Base-by-base conservation (phyloP, 1,140 invertebrate species). In the Neodiprion lecontei region DNA sequence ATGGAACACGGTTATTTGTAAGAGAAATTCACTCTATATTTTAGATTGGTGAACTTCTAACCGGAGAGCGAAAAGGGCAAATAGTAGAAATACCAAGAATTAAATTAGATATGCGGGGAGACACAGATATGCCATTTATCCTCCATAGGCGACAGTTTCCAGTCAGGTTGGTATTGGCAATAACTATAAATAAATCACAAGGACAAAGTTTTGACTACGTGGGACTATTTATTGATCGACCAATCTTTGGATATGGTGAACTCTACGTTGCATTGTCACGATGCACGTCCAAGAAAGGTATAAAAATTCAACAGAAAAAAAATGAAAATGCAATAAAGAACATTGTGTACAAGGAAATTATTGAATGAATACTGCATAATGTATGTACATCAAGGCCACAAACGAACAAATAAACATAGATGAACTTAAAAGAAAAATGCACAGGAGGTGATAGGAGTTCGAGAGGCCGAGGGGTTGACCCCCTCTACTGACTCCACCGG, bases 161-260 rank as follows among this genome's bases (percentile, higher is more conserved):
- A 23, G 67, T 91, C 1, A 78, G 85, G 75, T 73, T 88, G 7
- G 79, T 82, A 9, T 91, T 90, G 80, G 85, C 88, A 47, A 90
- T 90, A 81, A 89, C 89, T 1, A 89, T 91, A 9, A 91, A 91
- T 78, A 91, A 91, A 80, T 77, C 88, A 9, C 90, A 91, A 82
- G 89, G 90, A 21, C 89, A 90, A 73, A 75, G 70, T 69, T 78
- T 73, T 14, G 73, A 73, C 21, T 49, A 68, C 48, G 66, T 73
- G 28, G 72, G 65, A 65, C 17, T 75, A 48, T 70, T 72, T 69
- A 48, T 75, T 14, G n/a, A 50, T 4, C 53, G 53, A 14, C 40
- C 53, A 48, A 47, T 75, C 7, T 72, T 75, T 75, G 67, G 69
- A 9, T 70, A 75, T 69, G 70, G 70, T 7, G 69, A 75, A 28